Base-by-base conservation (phyloP, 2,888 invertebrate species). In the Chloroclystis v-ata region DNA sequence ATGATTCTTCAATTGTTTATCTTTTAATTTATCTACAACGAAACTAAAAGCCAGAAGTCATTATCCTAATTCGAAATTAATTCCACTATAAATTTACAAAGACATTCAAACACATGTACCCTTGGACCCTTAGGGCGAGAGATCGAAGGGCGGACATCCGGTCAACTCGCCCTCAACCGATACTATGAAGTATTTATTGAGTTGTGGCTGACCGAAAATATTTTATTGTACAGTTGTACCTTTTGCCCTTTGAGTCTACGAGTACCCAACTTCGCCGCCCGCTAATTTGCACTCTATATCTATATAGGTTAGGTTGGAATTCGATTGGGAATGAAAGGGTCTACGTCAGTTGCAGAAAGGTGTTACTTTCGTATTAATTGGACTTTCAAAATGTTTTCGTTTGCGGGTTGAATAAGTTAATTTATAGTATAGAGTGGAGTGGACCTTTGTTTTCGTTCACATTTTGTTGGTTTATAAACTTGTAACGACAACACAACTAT, bases 141-240 rank as follows among this genome's bases (percentile, higher is more conserved):
- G 84, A 82, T 80, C 83, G 82, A 74, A 81, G 80, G 80, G 77
- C 82, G 76, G 76, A 80, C 77, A 62, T 82, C 81, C 82, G 83
- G 83, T 74, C 82, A 78, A 74, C 70, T 73, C 76, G 71, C 77
- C 81, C 79, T 78, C 76, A 74, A 76, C 81, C 79, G 81, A 82
- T 85, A 83, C 82, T 82, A 84, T 84, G 82, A 86, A 83, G 86
- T 87, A 87, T 87, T 87, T 87, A 87, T 87, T 80, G 84, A 84
- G 81, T 79, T 83, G 87, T 71, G 87, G 87, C 71, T 77, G 67
- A 83, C 86, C 87, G 63, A 78, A 84, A 69, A 78, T 83, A 85
- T 84, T 86, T 81, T 78, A 85, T 84, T 83, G 82, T 85, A 67
- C 68, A 78, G 70, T 72, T 78, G 72, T 70, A 77, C 83, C 80